phyloP scores from a whole-genome alignment of 2,797 vertebrate species.

The Spinus olivaceus region DNA sequence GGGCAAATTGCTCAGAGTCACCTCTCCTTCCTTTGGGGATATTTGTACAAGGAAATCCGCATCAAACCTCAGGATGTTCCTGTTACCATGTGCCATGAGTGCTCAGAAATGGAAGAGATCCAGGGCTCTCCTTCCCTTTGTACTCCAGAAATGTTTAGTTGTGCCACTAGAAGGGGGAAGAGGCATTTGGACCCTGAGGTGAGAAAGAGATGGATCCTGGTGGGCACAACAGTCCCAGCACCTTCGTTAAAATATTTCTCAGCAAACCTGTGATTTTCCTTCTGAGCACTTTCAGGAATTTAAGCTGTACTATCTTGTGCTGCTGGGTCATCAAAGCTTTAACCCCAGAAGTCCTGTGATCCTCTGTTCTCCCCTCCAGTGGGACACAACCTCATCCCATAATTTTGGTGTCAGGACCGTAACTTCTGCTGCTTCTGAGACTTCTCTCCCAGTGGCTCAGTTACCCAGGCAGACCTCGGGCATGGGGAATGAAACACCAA shows the following conservation, averaged over 20 bases:
- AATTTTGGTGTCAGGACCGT: neutral
- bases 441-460: neutral
- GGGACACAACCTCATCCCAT: neutral
- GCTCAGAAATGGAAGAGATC: neutral
- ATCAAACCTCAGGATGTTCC: neutral
- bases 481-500: neutral
- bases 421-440: neutral
- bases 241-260: neutral
- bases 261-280: neutral
- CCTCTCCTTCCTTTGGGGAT: neutral
- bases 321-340: neutral
- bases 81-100: fast-evolving
- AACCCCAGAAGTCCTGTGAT: neutral
- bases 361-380: neutral
- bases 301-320: neutral
- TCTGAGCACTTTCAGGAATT: neutral
- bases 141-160: neutral
- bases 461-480: neutral
- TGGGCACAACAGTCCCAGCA: neutral
- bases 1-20: neutral
- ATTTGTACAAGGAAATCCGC: neutral
- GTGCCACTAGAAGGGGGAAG: neutral
- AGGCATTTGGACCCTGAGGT: neutral
- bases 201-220: neutral
- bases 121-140: neutral